These are phyloP conservation scores for Helleia helle DNA, from an alignment of 2,888 invertebrate genomes.

Conservation along the genomic window DNA sequence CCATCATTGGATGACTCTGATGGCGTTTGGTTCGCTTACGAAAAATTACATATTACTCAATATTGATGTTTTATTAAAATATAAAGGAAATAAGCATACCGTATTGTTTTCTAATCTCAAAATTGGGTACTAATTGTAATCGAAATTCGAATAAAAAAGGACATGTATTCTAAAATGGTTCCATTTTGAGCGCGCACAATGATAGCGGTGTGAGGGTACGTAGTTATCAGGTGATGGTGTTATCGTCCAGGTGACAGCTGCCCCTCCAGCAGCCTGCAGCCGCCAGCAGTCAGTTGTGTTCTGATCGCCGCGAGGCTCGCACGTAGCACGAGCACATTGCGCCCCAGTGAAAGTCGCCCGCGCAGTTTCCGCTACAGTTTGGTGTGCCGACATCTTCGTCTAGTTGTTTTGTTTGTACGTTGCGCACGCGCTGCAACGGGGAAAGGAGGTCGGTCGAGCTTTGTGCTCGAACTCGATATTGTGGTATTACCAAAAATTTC, in stretches of 20 bases:
- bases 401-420: conserved; percentile 67
- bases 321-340: conserved; percentile 48
- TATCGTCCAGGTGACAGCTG: conserved; percentile 23
- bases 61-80: too few species aligned
- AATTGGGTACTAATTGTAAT: too few species aligned
- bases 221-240: conserved; percentile 42
- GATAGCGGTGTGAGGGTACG: conserved; percentile 33
- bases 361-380: conserved; percentile 61
- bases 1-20: too few species aligned
- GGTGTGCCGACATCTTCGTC: conserved; percentile 62
- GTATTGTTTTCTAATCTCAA: too few species aligned
- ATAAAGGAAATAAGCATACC: too few species aligned
- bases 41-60: too few species aligned
- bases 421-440: conserved; percentile 53
- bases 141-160: too few species aligned
- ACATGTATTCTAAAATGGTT: conserved; percentile 13
- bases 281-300: conserved; percentile 41
- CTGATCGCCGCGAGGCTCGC: conserved; percentile 53
- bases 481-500: conserved; percentile 7
- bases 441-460: conserved; percentile 67
- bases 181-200: conserved; percentile 28
- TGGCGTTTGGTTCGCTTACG: too few species aligned
- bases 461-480: not conserved
- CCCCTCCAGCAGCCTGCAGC: conserved; percentile 29
- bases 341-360: conserved; percentile 58